Evolutionary conservation across 1,140 invertebrate species (phyloP), one percentile per base, ranked within the genome.

Genomic region (Doryteuthis pealeii): DNA sequence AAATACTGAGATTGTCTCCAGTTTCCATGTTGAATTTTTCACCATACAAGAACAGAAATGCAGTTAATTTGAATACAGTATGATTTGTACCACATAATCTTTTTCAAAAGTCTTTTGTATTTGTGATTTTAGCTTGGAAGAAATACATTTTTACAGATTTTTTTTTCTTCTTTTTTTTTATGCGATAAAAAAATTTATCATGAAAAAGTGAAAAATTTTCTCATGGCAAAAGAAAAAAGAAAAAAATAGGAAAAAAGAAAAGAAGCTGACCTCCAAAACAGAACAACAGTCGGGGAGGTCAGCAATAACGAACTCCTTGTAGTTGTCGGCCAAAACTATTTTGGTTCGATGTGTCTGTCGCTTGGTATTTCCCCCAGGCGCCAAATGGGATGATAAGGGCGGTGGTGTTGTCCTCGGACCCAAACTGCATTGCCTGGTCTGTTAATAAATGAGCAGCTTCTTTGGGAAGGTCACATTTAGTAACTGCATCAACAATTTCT

Each of bases 341-440:
- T 18, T 79, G 80, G 5, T 82, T 80, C 40, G 78, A 75, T n/a
- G 76, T 67, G 4, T 78, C 70, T 2, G 80, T 75, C 10, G 72
- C 80, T 35, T 79, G 74, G 73, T 86, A 90, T 76, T 90, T 90
- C 69, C 90, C 90, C 90, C 90, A 91, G 8, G 89, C 87, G 26
- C 90, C 91, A 74, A 91, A 88, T 28, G 90, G 90, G 8, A 91
- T 81, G 15, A 91, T 84, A 3, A 91, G 76, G 30, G 88, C 88
- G 22, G 90, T 90, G 30, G 86, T 83, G 80, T 91, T 91, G 81
- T 91, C 91, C 76, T 91, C 90, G 22, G 90, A 89, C 3, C 89
- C 89, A 82, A 89, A 90, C 43, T 89, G 87, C 74, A 90, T 79
- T 0, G 90, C 90, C 78, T 90, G 88, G 74, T 91, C 90, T 18